Evolutionary conservation across 2,797 vertebrate species (phyloP), one percentile per base, ranked within the genome.

Genomic region (Leucoraja ocellata): DNA sequence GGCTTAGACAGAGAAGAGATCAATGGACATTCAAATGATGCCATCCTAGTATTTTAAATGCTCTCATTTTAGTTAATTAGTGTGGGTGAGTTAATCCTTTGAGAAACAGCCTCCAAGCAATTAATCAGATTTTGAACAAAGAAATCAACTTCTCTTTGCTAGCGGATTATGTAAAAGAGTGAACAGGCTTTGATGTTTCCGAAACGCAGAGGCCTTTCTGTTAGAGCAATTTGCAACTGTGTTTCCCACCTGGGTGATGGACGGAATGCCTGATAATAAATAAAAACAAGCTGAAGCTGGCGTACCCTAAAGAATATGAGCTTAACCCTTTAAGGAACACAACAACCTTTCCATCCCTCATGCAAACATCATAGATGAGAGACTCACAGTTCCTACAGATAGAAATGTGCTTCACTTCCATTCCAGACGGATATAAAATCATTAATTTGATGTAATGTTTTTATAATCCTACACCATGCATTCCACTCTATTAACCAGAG

Each of bases 121-220:
- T 91, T 91, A 73, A 91, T 91, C 88, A 91, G 65, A 73, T 91
- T 91, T 91, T 91, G 39, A 91, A 91, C 88, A 73, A 91, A 73
- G 68, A 73, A 91, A 23, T 73, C 73, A 91, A 91, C 68, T 25
- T 91, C 18, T 16, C 36, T 91, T 91, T 32, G 13, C 68, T 11
- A 73, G 88, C 16, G 71, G 88, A 74, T 91, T 91, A 91, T 91
- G 88, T 46, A 91, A 91, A 91, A 28, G 14, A 23, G 18, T 46
- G 88, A 91, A 91, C 39, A 10, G 39, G 18, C 88, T 73, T 91
- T 91, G 68, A 91, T 91, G 88, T 91, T 73, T 86, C 32, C 21
- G 10, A 65, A 91, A 73, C 73, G 65, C 65, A 14, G 32, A 32
- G 68, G 88, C 39, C 65, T 91, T 73, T 73, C 16, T 5, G 8